These are phyloP conservation scores for Nerophis ophidion DNA, from an alignment of 2,113 vertebrate genomes.

Conservation along the genomic window DNA sequence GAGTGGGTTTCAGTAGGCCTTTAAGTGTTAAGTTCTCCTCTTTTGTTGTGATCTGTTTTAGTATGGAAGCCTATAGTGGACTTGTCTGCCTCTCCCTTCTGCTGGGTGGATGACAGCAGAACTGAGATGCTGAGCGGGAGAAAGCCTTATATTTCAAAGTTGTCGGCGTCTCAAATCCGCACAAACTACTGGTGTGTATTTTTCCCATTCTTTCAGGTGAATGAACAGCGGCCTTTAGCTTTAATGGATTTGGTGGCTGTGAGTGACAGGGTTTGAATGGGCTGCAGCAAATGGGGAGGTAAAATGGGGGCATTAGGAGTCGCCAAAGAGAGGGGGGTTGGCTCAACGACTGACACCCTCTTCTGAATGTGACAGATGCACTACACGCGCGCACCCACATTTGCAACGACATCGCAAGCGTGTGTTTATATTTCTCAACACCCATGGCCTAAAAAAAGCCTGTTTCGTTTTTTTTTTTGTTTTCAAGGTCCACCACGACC, in stretches of 20 bases:
- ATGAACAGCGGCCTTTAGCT: slow-evolving; percentile 40
- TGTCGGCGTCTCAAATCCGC: slow-evolving; percentile 29
- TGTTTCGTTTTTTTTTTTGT: too few relatives aligned
- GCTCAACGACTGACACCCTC: slow-evolving; percentile 54
- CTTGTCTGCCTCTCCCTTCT: slow-evolving; percentile 23
- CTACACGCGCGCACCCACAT: slow-evolving; percentile 9
- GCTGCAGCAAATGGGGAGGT: slow-evolving; percentile 62
- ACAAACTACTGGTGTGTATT: slow-evolving; percentile 42
- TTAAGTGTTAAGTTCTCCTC: too few relatives aligned
- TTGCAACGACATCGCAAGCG: slow-evolving; percentile 31
- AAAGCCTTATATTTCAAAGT: slow-evolving; percentile 26
- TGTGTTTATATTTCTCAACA: slow-evolving; percentile 2
- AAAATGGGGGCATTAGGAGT: slow-evolving; percentile 62
- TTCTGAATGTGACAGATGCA: slow-evolving; percentile 37
- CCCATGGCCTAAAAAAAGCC: too few relatives aligned
- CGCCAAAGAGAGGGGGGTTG: slow-evolving; percentile 54
- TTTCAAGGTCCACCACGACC: too few relatives aligned
- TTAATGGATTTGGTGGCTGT: slow-evolving; percentile 64
- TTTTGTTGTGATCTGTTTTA: slow-evolving; percentile 44
- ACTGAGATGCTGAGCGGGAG: too few relatives aligned
- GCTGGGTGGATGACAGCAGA: too few relatives aligned
- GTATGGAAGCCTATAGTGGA: slow-evolving; percentile 60
- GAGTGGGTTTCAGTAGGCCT: too few relatives aligned
- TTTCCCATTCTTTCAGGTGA: slow-evolving; percentile 58
- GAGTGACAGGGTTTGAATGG: slow-evolving; percentile 69